A percentile compares a stretch with the other conserved stretches of the same genome.
phyloP scores from a whole-genome alignment of 1,140 invertebrate species.

The Cyphomyrmex costatus region DNA sequence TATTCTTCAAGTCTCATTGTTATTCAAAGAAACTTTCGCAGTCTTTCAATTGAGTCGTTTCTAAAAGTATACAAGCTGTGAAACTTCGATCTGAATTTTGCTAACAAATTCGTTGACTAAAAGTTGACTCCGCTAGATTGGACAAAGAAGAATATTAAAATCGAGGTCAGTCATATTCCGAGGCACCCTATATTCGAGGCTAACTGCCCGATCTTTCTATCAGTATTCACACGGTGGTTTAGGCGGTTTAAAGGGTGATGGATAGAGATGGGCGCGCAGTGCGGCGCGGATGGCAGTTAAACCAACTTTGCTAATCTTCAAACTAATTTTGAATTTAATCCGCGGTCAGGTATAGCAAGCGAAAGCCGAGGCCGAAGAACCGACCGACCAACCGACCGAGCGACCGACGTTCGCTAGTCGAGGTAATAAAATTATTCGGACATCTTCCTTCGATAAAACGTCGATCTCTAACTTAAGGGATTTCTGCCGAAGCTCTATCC shows the following conservation, averaged over 20 bases:
- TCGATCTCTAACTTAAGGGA: conserved; percentile 59
- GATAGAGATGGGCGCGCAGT: conserved; percentile 49
- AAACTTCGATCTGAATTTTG: conserved; percentile 15
- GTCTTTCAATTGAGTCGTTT: neutral
- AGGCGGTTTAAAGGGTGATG: conserved; percentile 61
- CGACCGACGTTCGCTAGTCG: conserved; percentile 33
- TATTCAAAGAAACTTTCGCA: neutral
- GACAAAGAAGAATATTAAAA: conserved; percentile 41
- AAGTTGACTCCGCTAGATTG: conserved; percentile 16
- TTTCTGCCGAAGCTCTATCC: conserved; percentile 27
- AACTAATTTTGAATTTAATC: conserved; percentile 79
- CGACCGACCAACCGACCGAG: conserved; percentile 12
- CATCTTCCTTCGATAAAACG: conserved; percentile 63
- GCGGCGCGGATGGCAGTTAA: conserved; percentile 68
- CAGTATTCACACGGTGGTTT: conserved; percentile 60
- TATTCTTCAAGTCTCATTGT: neutral
- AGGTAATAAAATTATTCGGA: conserved; percentile 64
- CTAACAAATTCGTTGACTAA: conserved; percentile 32
- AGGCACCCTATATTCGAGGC: neutral
- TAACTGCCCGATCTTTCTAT: conserved; percentile 50
- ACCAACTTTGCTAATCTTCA: conserved; percentile 77
- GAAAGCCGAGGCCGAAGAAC: conserved; percentile 18
- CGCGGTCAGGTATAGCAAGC: conserved; percentile 70
- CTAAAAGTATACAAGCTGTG: neutral
- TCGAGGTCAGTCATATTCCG: conserved; percentile 22